These are phyloP conservation scores for Meloidogyne hapla DNA, from an alignment of 1,140 invertebrate genomes.

Conservation along the genomic window DNA sequence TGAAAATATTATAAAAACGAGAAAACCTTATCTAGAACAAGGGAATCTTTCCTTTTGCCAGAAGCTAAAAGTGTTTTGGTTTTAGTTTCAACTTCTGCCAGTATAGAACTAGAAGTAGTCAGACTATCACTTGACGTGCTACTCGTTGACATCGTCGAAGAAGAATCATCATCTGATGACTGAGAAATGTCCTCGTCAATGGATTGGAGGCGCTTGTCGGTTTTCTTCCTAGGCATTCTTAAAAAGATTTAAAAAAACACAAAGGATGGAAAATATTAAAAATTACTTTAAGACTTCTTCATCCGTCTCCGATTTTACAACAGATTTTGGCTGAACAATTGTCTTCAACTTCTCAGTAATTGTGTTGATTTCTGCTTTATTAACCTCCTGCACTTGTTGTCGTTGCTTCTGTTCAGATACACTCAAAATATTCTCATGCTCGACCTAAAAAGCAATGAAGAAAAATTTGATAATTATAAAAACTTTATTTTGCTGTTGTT, in stretches of 20 bases:
- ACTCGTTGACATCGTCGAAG: background rate
- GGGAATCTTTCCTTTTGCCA: too few relatives aligned
- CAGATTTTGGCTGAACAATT: background rate
- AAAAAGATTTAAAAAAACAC: background rate
- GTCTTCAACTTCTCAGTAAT: constrained; percentile 18
- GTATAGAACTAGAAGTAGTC: background rate
- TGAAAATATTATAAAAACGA: too few relatives aligned
- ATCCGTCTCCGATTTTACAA: background rate
- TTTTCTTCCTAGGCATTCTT: background rate
- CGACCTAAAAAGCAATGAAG: background rate
- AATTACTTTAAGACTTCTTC: background rate
- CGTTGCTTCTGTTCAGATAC: constrained; percentile 12
- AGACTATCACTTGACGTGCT: background rate
- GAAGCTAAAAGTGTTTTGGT: background rate
- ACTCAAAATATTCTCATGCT: constrained; percentile 2
- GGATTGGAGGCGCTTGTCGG: background rate
- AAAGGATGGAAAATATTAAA: background rate
- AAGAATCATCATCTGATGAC: background rate
- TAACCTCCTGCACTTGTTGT: background rate
- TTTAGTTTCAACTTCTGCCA: background rate
- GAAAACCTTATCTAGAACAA: too few relatives aligned
- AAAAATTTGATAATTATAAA: constrained; percentile 5
- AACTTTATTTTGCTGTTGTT: constrained; percentile 19
- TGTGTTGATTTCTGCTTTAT: constrained; percentile 9
- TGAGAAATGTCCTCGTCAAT: background rate